A percentile compares a stretch with the other conserved stretches of the same genome.
Evolutionary conservation across 2,113 vertebrate genomes (phyloP).

Genomic region (Cygnus atratus): DNA sequence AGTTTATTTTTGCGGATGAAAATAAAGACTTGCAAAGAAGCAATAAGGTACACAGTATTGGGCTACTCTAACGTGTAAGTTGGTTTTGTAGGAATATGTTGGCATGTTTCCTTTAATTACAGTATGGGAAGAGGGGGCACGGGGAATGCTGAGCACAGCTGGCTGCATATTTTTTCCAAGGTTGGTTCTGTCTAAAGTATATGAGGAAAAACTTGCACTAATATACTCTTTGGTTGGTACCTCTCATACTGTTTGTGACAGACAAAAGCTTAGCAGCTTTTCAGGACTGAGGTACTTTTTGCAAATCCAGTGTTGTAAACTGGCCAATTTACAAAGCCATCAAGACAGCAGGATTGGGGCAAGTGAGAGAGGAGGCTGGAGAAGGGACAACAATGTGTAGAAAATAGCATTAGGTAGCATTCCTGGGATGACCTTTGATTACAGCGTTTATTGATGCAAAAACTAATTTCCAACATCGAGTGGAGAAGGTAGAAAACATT

Average conservation of each 20-base stretch:
- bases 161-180: background rate
- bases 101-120: background rate
- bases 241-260: background rate
- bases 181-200: background rate
- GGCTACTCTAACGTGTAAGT: background rate
- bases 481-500: background rate
- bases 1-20: slow-evolving; percentile 18
- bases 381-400: background rate
- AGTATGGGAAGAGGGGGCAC: background rate
- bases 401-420: background rate
- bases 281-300: background rate
- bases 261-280: background rate
- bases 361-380: background rate
- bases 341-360: background rate
- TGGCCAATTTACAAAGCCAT: background rate
- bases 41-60: background rate
- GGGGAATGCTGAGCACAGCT: background rate
- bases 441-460: background rate
- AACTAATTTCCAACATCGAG: background rate
- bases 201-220: background rate
- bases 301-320: background rate
- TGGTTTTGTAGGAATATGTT: background rate
- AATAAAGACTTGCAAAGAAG: background rate
- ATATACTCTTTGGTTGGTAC: background rate
- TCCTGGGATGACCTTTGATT: background rate